Base-by-base conservation (phyloP, 2,888 invertebrate species). In the Apotomis turbidana region DNA sequence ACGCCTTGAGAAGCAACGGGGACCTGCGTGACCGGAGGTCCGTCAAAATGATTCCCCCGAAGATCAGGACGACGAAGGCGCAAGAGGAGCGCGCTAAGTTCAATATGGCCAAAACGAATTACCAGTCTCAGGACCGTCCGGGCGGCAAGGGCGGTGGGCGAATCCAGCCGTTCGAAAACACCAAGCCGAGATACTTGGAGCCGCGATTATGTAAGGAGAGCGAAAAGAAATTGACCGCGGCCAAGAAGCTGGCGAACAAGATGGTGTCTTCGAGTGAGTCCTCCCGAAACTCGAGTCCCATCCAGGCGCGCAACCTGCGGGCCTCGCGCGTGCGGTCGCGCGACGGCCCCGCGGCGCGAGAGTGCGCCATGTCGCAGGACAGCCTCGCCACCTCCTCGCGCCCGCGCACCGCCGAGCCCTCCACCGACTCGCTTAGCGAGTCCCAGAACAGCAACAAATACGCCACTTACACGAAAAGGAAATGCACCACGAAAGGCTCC, bases 231-330 rank as follows among this genome's bases (percentile, higher is more conserved):
- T 74, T 84, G 74, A 58, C 83, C 76, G 78, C 85, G 27, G 76
- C 86, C 3, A 91, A 89, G 46, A 93, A 91, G 70, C 80, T 91
- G 27, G 84, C 88, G 27, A 89, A 92, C 55, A 93, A 91, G 75
- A 89, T 94, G 82, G 88, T 94, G 13, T 95, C 95, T 0, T 95
- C 95, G 0, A 95, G 94, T 61, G 96, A 96, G 78, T 96, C 96
- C 0, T 96, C 96, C 0, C 91, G 96, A 10, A 96, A 95, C 74
- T 95, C 96, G 2, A 96, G 96, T 79, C 96, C 96, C 0, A 94
- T 95, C 3, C 94, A 93, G 83, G 87, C 89, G 75, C 87, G 94
- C 0, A 83, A 82, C 49, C 49, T 79, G 58, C 88, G 91, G 76
- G 79, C 70, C 79, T 89, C 74, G 81, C 86, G 78, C 77, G 84